Percentiles rank a stretch among this genome's conserved stretches.
Conservation (phyloP, 1,140 invertebrate species). For the Druon quercuslanigerum region DNA sequence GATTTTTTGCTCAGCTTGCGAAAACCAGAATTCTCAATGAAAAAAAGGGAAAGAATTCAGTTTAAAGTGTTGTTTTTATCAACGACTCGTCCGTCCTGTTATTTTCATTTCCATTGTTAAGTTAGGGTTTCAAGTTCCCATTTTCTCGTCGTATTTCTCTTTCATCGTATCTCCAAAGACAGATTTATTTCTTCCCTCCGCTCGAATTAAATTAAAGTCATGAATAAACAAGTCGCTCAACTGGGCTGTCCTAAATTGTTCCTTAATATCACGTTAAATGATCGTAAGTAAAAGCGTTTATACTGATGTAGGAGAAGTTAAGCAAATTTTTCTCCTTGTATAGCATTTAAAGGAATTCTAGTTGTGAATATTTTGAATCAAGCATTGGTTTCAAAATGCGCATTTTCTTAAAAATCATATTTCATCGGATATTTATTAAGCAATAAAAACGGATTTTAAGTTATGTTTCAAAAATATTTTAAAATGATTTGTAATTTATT, state of each 20-base stretch:
- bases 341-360: background rate
- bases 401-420: no score
- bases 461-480: no score
- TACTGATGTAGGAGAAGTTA: background rate
- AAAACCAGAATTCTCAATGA: slow-evolving; percentile 29
- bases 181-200: slow-evolving; percentile 23
- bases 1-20: slow-evolving; percentile 25
- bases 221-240: slow-evolving; percentile 8
- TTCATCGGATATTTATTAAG: no score
- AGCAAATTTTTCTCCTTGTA: slow-evolving; percentile 4
- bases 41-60: background rate
- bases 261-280: slow-evolving; percentile 27
- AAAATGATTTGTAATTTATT: no score
- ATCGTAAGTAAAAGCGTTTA: slow-evolving; percentile 25
- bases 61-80: slow-evolving; percentile 28
- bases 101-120: slow-evolving; percentile 31
- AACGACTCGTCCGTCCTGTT: slow-evolving; percentile 25
- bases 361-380: background rate
- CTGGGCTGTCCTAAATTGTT: slow-evolving; percentile 7
- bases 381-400: no score
- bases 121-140: slow-evolving; percentile 17
- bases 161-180: slow-evolving; percentile 30
- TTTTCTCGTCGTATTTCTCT: slow-evolving; percentile 9
- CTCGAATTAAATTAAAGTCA: slow-evolving; percentile 30
- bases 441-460: no score